Evolutionary conservation across 1,140 invertebrate species (phyloP).

Genomic region (Caerostris darwini): DNA sequence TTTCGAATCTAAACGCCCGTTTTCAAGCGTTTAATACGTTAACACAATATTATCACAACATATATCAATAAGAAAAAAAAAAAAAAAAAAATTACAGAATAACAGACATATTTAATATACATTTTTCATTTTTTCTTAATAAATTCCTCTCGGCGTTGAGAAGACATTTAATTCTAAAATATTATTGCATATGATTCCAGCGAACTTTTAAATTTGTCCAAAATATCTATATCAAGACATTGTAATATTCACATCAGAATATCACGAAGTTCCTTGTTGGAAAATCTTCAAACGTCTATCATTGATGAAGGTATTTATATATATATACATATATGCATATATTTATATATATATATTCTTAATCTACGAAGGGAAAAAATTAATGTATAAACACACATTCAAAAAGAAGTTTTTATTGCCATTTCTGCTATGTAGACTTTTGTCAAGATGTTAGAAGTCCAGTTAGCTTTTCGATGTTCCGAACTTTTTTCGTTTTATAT

Average conservation of each 20-base stretch:
- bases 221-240: slow-evolving; percentile 13
- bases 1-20: slow-evolving; percentile 14
- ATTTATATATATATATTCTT: too few relatives aligned
- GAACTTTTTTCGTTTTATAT: background rate
- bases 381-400: background rate
- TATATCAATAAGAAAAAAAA: background rate
- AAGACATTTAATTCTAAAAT: slow-evolving; percentile 26
- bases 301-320: background rate
- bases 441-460: background rate
- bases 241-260: background rate
- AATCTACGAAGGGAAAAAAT: background rate
- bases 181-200: slow-evolving; percentile 36
- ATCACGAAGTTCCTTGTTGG: background rate
- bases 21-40: background rate
- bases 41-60: slow-evolving; percentile 13
- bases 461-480: slow-evolving; percentile 18
- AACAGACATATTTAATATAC: background rate
- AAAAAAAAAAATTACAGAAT: background rate
- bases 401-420: background rate
- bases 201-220: slow-evolving; percentile 1
- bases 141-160: background rate
- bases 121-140: background rate
- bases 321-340: too few relatives aligned
- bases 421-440: background rate
- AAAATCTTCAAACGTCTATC: slow-evolving; percentile 18